phyloP scores from a whole-genome alignment of 2,113 vertebrate species.

The Hypocryptadius cinnamomeus region DNA sequence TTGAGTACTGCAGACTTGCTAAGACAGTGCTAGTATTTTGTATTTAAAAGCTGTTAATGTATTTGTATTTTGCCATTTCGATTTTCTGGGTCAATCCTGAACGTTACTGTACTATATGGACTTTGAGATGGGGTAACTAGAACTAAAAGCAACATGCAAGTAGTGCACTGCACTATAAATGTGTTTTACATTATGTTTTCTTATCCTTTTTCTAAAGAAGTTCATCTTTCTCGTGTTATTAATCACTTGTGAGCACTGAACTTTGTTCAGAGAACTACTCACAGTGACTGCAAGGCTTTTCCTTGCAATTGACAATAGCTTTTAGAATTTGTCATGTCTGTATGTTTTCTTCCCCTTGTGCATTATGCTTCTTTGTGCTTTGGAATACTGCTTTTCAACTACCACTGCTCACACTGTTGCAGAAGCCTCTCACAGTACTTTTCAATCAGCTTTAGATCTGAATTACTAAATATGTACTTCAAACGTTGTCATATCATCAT shows the following conservation, averaged over 20 bases:
- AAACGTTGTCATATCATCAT: neutral
- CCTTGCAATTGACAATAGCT: neutral
- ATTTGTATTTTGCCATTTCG: neutral
- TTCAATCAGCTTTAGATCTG: neutral
- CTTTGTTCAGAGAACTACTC: neutral
- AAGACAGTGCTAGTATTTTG: neutral
- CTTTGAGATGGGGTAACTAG: neutral
- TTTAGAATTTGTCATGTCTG: neutral
- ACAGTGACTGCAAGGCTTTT: neutral
- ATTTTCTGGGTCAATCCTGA: neutral
- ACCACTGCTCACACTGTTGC: neutral
- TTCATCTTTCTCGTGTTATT: neutral
- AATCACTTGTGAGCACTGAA: neutral
- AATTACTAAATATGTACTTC: neutral
- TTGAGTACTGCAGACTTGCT: neutral
- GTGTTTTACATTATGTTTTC: neutral
- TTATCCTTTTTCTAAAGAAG: neutral
- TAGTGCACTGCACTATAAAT: neutral
- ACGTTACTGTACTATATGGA: neutral
- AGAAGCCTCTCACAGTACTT: neutral
- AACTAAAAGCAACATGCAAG: neutral
- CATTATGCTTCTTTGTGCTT: neutral
- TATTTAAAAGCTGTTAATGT: neutral
- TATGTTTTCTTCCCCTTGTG: neutral
- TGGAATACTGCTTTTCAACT: neutral